Conservation (phyloP, 2,113 vertebrate genomes). For the Sceloporus tristichus region DNA sequence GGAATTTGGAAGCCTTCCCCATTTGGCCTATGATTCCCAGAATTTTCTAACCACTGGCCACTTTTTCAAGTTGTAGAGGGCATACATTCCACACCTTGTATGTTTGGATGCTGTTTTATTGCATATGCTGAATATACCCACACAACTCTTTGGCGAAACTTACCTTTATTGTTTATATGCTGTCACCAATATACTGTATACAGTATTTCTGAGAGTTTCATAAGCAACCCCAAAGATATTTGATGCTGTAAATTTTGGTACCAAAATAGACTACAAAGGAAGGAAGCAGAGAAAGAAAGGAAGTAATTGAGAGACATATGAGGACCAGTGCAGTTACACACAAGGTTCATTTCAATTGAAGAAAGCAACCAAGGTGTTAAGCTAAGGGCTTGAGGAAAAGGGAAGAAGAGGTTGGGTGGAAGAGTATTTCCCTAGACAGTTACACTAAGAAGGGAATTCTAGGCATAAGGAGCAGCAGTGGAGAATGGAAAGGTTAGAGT, state of each 20-base stretch:
- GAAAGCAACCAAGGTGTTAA: not conserved
- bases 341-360: not conserved
- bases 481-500: not conserved
- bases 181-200: not conserved
- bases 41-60: too few relatives aligned
- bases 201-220: not conserved
- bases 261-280: not conserved
- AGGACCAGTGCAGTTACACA: not conserved
- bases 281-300: not conserved
- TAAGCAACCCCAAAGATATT: not conserved
- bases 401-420: not conserved
- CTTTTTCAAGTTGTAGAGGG: too few relatives aligned
- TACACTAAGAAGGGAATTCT: too few relatives aligned
- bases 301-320: not conserved
- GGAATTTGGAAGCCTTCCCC: too few relatives aligned
- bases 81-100: not conserved
- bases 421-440: too few relatives aligned
- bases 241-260: too few relatives aligned
- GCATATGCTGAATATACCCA: not conserved
- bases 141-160: not conserved
- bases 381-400: not conserved
- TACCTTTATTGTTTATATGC: not conserved
- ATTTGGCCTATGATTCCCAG: too few relatives aligned
- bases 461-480: not conserved
- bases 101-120: not conserved